Base-by-base conservation (phyloP, 2,113 vertebrate genomes). In the Hiodon alosoides region DNA sequence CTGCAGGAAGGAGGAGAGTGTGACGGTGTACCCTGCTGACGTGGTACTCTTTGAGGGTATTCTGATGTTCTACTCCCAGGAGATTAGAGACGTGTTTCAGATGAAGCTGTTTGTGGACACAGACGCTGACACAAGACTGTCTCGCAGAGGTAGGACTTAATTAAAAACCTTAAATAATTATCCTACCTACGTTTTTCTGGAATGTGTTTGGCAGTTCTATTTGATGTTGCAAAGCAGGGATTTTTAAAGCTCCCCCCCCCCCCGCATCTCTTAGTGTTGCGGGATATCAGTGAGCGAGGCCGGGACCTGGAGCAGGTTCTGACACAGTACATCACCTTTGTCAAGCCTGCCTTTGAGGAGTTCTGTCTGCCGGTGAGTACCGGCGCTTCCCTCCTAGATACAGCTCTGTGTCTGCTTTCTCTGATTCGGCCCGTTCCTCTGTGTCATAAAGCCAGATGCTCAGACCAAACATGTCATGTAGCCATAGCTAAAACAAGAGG, bases 31-130 rank as follows among this genome's bases (percentile, higher is more conserved):
- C 83, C 97, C 96, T 0, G 97, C 96, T 0, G 97, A 99, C 0
- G 97, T 99, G 83, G 95, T 99, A 79, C 93, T 99, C 71, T 98
- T 99, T 0, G 96, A 99, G 80, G 97, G 97, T 61, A 98, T 98
- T 79, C 89, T 99, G 84, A 96, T 96, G 83, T 99, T 99, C 90
- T 98, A 99, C 87, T 93, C 91, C 1, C 95, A 98, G 88, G 94
- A 98, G 78, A 94, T 99, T 78, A 87, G 96, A 76, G 97, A 99
- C 78, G 89, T 98, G 50, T 99, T 99, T 85, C 96, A 97, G 85
- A 98, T 99, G 97, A 98, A 99, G 83, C 93, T 99, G 10, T 99
- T 99, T 0, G 97, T 99, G 71, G 96, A 98, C 87, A 98, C 95
- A 0, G 97, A 99, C 0, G 94, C 97, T 0, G 96, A 98, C 85